phyloP scores from a whole-genome alignment of 2,888 invertebrate species.

The Baronia brevicornis region DNA sequence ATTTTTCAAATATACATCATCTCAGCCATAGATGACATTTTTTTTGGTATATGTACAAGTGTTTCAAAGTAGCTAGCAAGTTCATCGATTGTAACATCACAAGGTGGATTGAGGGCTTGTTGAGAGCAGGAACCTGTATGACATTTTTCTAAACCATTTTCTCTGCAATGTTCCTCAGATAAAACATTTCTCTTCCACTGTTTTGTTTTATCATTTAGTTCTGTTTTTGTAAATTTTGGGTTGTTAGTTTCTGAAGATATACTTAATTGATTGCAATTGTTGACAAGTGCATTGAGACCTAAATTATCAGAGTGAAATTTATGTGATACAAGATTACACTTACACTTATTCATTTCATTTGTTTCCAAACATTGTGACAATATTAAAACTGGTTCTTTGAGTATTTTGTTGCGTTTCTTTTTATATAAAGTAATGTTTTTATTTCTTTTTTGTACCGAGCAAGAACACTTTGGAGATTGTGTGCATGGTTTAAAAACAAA shows the following conservation, averaged over 20 bases:
- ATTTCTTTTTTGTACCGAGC: conserved; percentile 36
- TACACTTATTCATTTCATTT: conserved; percentile 25
- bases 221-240: conserved; percentile 20
- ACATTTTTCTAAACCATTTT: conserved; percentile 34
- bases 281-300: conserved; percentile 54
- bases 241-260: conserved; percentile 40
- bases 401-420: conserved; percentile 61
- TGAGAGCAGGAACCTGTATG: conserved; percentile 81
- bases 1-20: conserved; percentile 96
- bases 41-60: conserved; percentile 96
- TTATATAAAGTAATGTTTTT: conserved; percentile 42
- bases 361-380: conserved; percentile 45
- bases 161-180: conserved; percentile 30
- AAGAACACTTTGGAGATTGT: conserved; percentile 42
- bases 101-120: conserved; percentile 82
- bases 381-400: conserved; percentile 75
- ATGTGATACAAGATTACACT: conserved; percentile 21
- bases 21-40: conserved; percentile 98
- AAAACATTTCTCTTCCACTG: conserved; percentile 49
- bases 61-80: conserved; percentile 97
- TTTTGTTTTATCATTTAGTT: conserved; percentile 32
- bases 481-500: conserved; percentile 24
- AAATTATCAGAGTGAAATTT: conserved; percentile 37
- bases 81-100: conserved; percentile 95
- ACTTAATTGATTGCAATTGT: conserved; percentile 60